phyloP scores from a whole-genome alignment of 2,888 invertebrate species.

The Choristoneura rosaceana region DNA sequence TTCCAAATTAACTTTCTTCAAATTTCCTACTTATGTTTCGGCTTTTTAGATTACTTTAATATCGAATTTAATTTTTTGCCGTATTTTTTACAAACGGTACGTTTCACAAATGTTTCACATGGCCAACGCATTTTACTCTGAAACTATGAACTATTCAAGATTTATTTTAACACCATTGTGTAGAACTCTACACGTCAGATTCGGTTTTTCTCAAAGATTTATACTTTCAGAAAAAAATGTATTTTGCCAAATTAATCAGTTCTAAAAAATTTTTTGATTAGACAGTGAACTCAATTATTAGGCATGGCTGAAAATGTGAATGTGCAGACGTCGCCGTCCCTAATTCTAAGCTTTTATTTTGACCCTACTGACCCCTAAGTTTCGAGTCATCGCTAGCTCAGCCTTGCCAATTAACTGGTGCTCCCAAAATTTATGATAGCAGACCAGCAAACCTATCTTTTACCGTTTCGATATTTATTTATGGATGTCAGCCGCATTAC shows the following conservation, averaged over 20 bases:
- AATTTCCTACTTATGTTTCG: not conserved
- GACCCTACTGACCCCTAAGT: conserved; percentile 27
- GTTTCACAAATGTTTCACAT: too few relatives aligned
- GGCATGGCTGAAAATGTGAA: not conserved
- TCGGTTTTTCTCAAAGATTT: too few relatives aligned
- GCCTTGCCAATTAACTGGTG: conserved; percentile 37
- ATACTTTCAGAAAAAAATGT: too few relatives aligned
- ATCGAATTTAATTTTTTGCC: not conserved
- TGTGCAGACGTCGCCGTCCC: not conserved
- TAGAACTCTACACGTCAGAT: too few relatives aligned
- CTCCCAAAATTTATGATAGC: conserved; percentile 63
- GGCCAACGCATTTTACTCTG: too few relatives aligned
- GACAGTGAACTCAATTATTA: too few relatives aligned
- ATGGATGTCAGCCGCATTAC: conserved; percentile 73
- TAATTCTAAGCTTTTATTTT: not conserved
- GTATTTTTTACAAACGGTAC: too few relatives aligned
- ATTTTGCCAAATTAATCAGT: too few relatives aligned
- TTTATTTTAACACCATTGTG: too few relatives aligned
- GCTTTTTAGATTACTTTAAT: not conserved
- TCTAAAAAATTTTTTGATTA: too few relatives aligned
- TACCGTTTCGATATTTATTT: conserved; percentile 74
- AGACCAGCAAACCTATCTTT: conserved; percentile 62
- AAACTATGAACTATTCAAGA: too few relatives aligned
- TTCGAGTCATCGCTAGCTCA: conserved; percentile 12
- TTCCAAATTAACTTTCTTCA: not conserved